These are phyloP conservation scores for Drosophila greeni DNA, from an alignment of 2,888 invertebrate species.

Conservation along the genomic window DNA sequence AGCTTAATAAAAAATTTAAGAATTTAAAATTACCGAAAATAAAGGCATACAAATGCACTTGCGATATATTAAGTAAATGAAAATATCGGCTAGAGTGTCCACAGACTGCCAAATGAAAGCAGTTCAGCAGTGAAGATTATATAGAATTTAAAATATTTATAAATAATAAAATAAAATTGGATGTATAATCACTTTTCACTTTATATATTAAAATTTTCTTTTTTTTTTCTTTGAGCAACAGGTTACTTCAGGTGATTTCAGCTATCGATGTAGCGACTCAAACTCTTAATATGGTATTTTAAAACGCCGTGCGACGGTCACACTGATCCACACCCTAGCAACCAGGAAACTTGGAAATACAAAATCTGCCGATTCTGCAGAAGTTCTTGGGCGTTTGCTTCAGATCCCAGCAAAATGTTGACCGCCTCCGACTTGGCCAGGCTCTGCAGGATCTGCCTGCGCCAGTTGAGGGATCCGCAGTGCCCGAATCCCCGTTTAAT, in stretches of 20 bases:
- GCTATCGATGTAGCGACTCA: not conserved
- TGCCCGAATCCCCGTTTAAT: slow-evolving; percentile 54
- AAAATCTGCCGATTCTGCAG: not conserved
- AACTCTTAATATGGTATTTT: not conserved
- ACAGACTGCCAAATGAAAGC: too few species aligned
- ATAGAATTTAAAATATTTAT: too few species aligned
- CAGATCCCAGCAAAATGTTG: slow-evolving; percentile 41
- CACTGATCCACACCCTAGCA: slow-evolving; percentile 7
- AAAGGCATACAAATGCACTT: too few species aligned
- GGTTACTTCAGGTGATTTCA: not conserved
- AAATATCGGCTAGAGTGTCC: too few species aligned
- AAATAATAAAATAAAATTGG: too few species aligned
- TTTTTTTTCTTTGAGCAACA: not conserved
- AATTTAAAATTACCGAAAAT: too few species aligned
- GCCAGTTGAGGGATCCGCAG: slow-evolving; percentile 55
- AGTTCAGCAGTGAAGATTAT: too few species aligned
- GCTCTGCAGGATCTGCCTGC: slow-evolving; percentile 71
- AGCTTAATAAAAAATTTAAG: too few species aligned
- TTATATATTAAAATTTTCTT: not conserved
- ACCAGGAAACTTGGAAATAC: slow-evolving; percentile 2
- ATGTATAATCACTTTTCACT: too few species aligned
- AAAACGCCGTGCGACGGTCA: not conserved
- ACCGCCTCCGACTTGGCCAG: slow-evolving; percentile 60
- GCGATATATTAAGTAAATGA: too few species aligned
- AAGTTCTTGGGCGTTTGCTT: slow-evolving; percentile 31